Evolutionary conservation across 2,888 invertebrate genomes (phyloP), one percentile per base, ranked within the genome.

Genomic region (Branchipolynoe longqiensis): DNA sequence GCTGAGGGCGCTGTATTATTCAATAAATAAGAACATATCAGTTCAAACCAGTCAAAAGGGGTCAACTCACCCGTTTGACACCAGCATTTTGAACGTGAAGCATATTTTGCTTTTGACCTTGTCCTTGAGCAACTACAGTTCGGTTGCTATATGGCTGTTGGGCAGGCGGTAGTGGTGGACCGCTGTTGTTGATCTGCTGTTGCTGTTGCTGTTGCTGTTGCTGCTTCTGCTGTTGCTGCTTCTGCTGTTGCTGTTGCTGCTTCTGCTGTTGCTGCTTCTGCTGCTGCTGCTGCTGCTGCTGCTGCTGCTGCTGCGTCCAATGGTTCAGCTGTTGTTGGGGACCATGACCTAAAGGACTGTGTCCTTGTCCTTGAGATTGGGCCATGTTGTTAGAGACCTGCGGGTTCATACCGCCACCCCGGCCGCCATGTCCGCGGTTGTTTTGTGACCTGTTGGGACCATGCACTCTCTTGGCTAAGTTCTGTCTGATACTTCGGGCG

Each of bases 51-150:
- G n/a, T n/a, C n/a, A 48, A 8, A 48, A 48, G 8, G 48, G 48
- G 8, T 18, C 48, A 48, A 69, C 69, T 69, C 69, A 69, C 69
- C 38, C 69, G 33, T 38, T 69, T 69, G 38, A 33, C 38, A n/a
- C 36, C 38, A 18, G 33, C 36, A 69, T 38, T 38, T 69, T 69
- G 69, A 69, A 33, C 69, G 33, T 69, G 69, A 38, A 38, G 33
- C 36, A 69, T 33, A 69, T 12, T 36, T 18, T 69, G 38, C 38
- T 36, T 38, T 38, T 69, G 69, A 69, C 69, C 69, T 69, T 69
- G 69, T 8, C 69, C 8, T 6, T 69, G 69, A 1, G 69, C 69
- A 8, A 69, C 14, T n/a, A 69, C 69, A 1, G 69, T 69, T 14
- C 69, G 69, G 69, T 69, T 69, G 38, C 69, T 69, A 14, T n/a